Base-by-base conservation (phyloP, 2,797 vertebrate species). In the Coregonus sp. region DNA sequence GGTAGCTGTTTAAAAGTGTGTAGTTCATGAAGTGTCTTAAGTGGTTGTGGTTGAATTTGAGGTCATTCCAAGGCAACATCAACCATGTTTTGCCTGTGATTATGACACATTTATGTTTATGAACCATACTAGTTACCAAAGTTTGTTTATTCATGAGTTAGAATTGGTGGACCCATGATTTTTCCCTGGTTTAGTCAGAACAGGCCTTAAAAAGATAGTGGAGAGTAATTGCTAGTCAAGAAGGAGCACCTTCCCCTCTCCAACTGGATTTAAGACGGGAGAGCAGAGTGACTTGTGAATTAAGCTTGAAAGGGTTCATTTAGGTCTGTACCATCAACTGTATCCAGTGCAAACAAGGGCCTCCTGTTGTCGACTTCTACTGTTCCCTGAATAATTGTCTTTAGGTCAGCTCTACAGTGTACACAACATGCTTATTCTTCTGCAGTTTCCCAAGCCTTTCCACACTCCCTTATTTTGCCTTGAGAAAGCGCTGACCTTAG, bases 401-500 rank as follows among this genome's bases (percentile, higher is more conserved):
- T 74, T 81, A 86, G 81, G 85, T 89, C 86, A 80, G 82, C 77
- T 80, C 77, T 65, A 75, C 87, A 79, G 80, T 71, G 67, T 78
- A 82, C 78, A 86, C 79, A 88, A 88, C 85, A 89, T 84, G 78
- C 85, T 81, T 89, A 92, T 93, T 92, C 90, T 89, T 93, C 78
- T 83, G 68, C 86, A 82, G 73, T 89, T 92, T 93, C 85, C 89
- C 92, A 92, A 89, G 91, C 87, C 87, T 92, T 89, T 90, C 87
- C 81, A 88, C 90, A 89, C 86, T 89, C 88, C 81, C 82, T 86
- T 90, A 87, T 90, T 92, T 91, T 90, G 90, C 86, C 92, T 93
- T 94, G 93, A 94, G 94, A 94, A 95, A 94, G 85, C 67, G 40
- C 84, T 94, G 94, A 94, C 94, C 93, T 94, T 92, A 91, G 90